Evolutionary conservation across 2,888 invertebrate genomes (phyloP), one percentile per base, ranked within the genome.

Genomic region (Leptodirus hochenwartii): DNA sequence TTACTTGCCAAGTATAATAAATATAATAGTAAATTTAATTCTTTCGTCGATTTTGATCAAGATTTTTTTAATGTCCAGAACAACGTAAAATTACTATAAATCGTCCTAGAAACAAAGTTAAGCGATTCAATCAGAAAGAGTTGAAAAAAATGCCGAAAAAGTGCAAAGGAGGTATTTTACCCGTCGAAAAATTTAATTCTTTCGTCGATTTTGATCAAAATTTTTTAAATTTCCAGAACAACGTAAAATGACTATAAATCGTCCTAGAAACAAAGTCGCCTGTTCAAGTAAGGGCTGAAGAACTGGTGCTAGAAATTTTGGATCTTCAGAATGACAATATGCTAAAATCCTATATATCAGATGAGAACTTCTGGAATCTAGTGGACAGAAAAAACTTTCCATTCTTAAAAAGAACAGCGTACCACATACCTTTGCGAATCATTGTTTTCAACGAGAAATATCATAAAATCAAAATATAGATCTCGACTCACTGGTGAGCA

Each of bases 401-500:
- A 20, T 20, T 20, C n/a, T 8, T 20, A 20, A 8, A n/a, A 6
- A 20, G 6, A 20, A 20, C 6, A 20, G 6, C 6, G n/a, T 8
- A 20, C n/a, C 20, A 20, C 20, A 20, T 20, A 20, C n/a, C 20
- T 20, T 20, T 20, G 20, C n/a, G 20, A 20, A 20, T 20, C 20
- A 20, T 20, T 20, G 20, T 20, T 20, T 20, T 20, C 20, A 20
- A 20, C 6, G 8, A 20, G 6, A n/a, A 20, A 20, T 8, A 8
- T 20, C 6, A 20, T 20, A 20, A 20, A 20, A 20, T n/a, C 20
- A 20, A 20, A 20, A 20, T 20, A 20, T 20, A 34, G 27, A 26
- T 30, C 27, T 33, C 33, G 33, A 33, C 25, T 33, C 25, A 34
- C 33, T 17, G 31, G 32, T 33, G 17, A 34, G 25, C 34, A 33